Evolutionary conservation across 2,797 vertebrate genomes (phyloP), one percentile per base, ranked within the genome.

Genomic region (Bucorvus abyssinicus): DNA sequence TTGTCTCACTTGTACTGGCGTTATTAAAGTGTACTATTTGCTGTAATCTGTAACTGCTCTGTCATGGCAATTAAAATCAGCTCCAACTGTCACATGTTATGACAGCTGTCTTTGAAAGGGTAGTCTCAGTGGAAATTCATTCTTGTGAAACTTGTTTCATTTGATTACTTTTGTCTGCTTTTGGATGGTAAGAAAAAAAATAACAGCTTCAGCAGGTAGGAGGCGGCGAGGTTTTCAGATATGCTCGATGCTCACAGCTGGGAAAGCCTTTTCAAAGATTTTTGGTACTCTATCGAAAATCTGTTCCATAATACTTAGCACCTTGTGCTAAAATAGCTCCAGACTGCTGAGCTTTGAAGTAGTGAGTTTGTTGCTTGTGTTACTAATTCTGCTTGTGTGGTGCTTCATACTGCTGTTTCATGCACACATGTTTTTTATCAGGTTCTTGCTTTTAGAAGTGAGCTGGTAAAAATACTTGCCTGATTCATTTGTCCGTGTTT

Each of bases 141-240:
- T 80, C 87, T 52, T 78, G 11, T 70, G 70, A 76, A 90, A 82
- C 59, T 71, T 67, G 23, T 44, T 90, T 73, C 20, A 12, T 75
- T 88, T 88, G 63, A 79, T 94, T 91, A 70, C 52, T 67, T 95
- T 92, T 89, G 59, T 63, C 87, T 96, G 83, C 71, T 86, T 91
- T 90, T 8, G 7, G 14, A 42, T 45, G 32, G 9, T 52, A 52
- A 44, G 47, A 42, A 60, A 88, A 74, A 73, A 73, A 47, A 14
- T 24, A 80, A 26, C 30, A 79, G 77, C 64, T 91, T 90, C 64
- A 82, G 64, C 17, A 36, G 63, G 26, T 82, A 34, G 24, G 34
- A 84, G 40, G 60, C 45, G 36, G 64, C 21, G 69, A 70, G 22
- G 36, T 82, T 87, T 94, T 79, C 24, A 59, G 42, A 63, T 52